Conservation (phyloP, 2,888 invertebrate genomes). For the Drosophila eohydei region DNA sequence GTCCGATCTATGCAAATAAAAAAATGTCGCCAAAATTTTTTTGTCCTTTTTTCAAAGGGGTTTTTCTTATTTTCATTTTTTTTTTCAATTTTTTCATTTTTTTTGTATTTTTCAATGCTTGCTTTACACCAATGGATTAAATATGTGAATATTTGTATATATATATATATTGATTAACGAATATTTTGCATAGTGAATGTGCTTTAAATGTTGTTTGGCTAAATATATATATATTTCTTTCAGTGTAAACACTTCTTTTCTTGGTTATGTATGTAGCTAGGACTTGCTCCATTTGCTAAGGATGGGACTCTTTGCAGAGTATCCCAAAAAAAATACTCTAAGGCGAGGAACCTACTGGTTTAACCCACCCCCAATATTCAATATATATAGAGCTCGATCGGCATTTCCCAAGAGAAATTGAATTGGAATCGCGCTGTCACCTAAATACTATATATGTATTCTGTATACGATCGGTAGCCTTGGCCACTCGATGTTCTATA, state of each 20-base stretch:
- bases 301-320: neutral
- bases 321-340: conserved; percentile 13
- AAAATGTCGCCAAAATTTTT: conserved; percentile 31
- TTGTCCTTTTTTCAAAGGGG: conserved; percentile 23
- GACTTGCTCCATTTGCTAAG: conserved; percentile 20
- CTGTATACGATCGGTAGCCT: neutral
- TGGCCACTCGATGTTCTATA: conserved; percentile 3
- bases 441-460: conserved; percentile 11
- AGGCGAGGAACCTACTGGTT: conserved; percentile 22
- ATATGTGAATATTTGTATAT: conserved; percentile 42
- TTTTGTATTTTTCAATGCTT: conserved; percentile 52
- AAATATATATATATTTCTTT: conserved; percentile 1
- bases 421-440: conserved; percentile 29
- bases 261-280: conserved; percentile 20
- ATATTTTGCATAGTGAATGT: conserved; percentile 29
- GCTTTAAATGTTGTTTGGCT: conserved; percentile 18
- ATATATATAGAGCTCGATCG: conserved; percentile 28
- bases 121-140: conserved; percentile 65
- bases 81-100: conserved; percentile 46
- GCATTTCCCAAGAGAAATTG: conserved; percentile 16
- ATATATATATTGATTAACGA: conserved; percentile 28
- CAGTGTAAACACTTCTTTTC: conserved; percentile 20
- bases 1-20: conserved; percentile 38
- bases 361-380: conserved; percentile 29
- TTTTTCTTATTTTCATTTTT: conserved; percentile 54